phyloP scores from a whole-genome alignment of 2,113 vertebrate species.

The Elgaria multicarinata region DNA sequence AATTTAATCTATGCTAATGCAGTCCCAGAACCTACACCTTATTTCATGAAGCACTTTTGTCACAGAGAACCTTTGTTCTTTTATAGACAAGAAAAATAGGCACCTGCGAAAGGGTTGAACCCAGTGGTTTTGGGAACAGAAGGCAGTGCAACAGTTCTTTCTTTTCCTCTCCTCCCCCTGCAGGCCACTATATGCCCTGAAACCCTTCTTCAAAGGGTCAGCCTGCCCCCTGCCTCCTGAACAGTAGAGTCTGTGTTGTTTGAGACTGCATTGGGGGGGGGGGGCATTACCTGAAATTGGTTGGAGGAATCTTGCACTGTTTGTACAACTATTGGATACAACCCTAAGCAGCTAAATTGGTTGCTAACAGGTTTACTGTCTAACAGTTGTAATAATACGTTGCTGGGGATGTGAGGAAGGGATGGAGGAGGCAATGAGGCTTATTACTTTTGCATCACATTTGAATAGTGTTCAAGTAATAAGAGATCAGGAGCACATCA shows the following conservation, averaged over 20 bases:
- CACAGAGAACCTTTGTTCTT: neutral
- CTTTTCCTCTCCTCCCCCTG: neutral
- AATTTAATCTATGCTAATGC: neutral
- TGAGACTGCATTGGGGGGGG: neutral
- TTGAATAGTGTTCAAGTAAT: neutral
- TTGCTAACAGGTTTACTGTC: neutral
- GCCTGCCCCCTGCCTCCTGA: neutral
- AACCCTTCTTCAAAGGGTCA: neutral
- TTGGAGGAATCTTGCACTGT: neutral
- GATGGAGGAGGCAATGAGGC: neutral
- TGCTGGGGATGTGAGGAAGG: neutral
- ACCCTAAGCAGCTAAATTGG: neutral
- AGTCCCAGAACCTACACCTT: neutral
- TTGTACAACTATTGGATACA: neutral
- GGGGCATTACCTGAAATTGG: neutral
- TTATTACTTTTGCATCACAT: neutral
- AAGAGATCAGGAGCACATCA: neutral
- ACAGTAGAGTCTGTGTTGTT: neutral
- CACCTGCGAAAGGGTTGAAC: neutral
- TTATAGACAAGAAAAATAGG: neutral
- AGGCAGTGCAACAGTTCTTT: neutral
- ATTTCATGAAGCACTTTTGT: neutral
- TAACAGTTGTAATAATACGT: neutral
- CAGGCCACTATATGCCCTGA: neutral
- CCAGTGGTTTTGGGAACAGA: neutral